Evolutionary conservation across 2,888 invertebrate genomes (phyloP), one percentile per base, ranked within the genome.

Genomic region (Chloromyia formosa): DNA sequence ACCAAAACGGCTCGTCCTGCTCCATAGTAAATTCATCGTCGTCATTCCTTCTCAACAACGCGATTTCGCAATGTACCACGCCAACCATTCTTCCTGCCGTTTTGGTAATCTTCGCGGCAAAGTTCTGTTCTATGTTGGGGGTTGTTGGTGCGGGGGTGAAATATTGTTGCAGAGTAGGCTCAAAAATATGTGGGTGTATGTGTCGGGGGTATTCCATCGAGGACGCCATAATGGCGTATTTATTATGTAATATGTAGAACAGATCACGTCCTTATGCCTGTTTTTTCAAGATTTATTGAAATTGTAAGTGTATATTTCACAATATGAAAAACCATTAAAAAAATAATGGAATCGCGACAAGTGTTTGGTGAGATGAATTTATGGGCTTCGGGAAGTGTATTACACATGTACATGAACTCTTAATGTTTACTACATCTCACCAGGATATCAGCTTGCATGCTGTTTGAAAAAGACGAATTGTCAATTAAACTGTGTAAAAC

Each of bases 191-290:
- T 4, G 7, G 2, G 27, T 35, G 27, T 35, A 35, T 53, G n/a
- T n/a, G 42, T n/a, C 20, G 54, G 40, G n/a, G 71, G 54, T 54
- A 42, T n/a, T 58, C 61, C 61, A 60, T 53, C 60, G 66, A 71
- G 56, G 18, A 62, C 62, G 69, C 75, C 73, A 74, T 77, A 77
- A 77, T 77, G 77, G 77, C 75, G 75, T 74, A 74, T 77, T 77
- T 77, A 77, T 77, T 77, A 77, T 77, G 77, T 77, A 77, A 77
- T 75, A 77, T 77, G 75, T 75, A 77, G 74, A 77, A 77, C 74
- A 77, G 75, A 77, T 74, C 77, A 77, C 74, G 77, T 75, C 73
- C 75, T 74, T 75, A 77, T 77, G 74, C 74, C 73, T 75, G 75
- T 74, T 77, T 71, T 53, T 68, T 62, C 2, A 74, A 77, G 77